Evolutionary conservation across 2,113 vertebrate species (phyloP).

Genomic region (Mungos mungo): DNA sequence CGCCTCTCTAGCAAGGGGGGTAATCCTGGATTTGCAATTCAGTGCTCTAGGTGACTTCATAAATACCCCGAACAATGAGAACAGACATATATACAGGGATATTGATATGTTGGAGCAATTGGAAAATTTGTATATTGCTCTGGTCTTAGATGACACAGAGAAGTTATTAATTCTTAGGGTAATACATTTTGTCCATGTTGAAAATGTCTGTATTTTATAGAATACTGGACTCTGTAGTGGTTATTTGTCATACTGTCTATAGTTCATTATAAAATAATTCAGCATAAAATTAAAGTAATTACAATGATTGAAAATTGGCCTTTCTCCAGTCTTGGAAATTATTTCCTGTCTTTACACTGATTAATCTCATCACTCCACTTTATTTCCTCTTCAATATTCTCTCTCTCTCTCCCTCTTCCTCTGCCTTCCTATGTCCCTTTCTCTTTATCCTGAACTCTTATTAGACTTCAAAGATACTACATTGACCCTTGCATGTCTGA

Average conservation of each 20-base stretch:
- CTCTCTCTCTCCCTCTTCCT: background rate
- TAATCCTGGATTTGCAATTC: background rate
- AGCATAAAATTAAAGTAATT: background rate
- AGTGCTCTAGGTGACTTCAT: background rate
- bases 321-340: background rate
- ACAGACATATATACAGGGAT: background rate
- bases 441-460: background rate
- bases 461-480: background rate
- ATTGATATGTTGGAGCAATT: background rate
- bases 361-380: background rate
- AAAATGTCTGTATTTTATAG: background rate
- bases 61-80: background rate
- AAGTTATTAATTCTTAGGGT: background rate
- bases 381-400: background rate
- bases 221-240: background rate
- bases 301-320: background rate
- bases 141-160: background rate
- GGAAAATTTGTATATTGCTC: background rate
- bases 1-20: background rate
- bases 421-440: fast-evolving
- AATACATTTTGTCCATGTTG: background rate
- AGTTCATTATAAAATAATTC: background rate
- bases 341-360: background rate
- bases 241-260: background rate
- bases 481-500: background rate